These are phyloP conservation scores for Metopia argyrocephala DNA, from an alignment of 2,888 invertebrate species.

Conservation along the genomic window DNA sequence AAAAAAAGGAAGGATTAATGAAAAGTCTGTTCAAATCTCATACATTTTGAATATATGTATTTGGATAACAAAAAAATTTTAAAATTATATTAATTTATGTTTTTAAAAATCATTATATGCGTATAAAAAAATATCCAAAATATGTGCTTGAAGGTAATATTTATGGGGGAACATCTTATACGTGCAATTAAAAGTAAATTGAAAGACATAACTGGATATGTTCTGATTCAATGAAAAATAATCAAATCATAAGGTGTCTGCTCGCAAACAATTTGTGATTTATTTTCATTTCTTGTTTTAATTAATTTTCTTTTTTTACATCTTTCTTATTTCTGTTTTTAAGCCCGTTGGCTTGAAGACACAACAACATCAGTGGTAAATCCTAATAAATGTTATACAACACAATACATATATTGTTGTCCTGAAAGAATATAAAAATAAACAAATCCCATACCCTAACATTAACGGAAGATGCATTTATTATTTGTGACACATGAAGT, in stretches of 20 bases:
- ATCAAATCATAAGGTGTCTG: slow-evolving; percentile 24
- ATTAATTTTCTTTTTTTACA: slow-evolving; percentile 1
- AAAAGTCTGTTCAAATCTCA: no score
- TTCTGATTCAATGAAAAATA: background rate
- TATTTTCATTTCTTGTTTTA: slow-evolving; percentile 15
- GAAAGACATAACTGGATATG: background rate
- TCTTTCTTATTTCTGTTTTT: background rate
- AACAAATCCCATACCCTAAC: slow-evolving; percentile 33
- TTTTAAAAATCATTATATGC: no score
- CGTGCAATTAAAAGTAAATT: background rate
- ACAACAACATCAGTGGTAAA: background rate
- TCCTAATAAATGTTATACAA: slow-evolving; percentile 22
- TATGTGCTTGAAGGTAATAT: no score
- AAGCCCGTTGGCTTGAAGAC: slow-evolving; percentile 3
- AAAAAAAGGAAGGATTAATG: no score
- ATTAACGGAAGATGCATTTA: slow-evolving; percentile 42
- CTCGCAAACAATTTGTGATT: background rate
- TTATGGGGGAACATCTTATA: no score
- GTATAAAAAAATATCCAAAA: no score
- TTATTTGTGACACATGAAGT: slow-evolving; percentile 36
- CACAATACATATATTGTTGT: slow-evolving; percentile 18
- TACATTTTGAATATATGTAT: no score
- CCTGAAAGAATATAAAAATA: background rate
- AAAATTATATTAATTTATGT: no score
- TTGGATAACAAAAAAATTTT: no score